phyloP scores from a whole-genome alignment of 2,113 vertebrate species.

The Chaetorhynchus papuensis region DNA sequence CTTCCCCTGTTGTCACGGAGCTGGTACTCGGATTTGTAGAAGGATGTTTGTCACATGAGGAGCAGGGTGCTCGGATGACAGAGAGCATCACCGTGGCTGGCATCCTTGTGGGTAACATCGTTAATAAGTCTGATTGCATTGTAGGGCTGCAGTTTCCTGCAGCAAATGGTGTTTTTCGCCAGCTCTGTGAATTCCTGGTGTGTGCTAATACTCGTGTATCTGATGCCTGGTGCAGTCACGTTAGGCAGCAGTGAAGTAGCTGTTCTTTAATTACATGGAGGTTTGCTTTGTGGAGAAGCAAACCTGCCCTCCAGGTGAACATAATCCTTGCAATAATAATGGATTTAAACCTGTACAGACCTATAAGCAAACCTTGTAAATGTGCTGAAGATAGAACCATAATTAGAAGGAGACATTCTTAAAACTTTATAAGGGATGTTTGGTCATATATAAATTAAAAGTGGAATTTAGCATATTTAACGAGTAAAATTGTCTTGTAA shows the following conservation, averaged over 20 bases:
- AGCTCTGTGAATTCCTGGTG: neutral
- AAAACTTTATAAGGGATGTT: neutral
- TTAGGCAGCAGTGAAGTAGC: neutral
- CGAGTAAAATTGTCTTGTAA: neutral
- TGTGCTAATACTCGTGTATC: neutral
- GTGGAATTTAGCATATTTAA: neutral
- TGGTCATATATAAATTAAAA: neutral
- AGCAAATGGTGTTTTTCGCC: neutral
- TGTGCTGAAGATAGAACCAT: neutral
- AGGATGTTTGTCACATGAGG: neutral
- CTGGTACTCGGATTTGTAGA: neutral
- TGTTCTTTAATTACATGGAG: neutral
- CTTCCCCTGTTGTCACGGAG: neutral
- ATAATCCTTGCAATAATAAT: slow-evolving; percentile 5
- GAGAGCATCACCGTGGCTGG: neutral
- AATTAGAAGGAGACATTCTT: slow-evolving; percentile 2
- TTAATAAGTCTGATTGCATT: slow-evolving; percentile 7
- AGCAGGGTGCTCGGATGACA: neutral
- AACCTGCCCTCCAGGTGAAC: slow-evolving; percentile 6
- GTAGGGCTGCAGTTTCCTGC: neutral
- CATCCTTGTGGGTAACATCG: neutral
- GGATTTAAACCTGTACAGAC: neutral
- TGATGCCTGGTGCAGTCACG: neutral
- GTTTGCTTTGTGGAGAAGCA: neutral
- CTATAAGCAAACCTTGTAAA: neutral